Conservation (phyloP, 2,888 invertebrate genomes). For the Scelioninae gen. 2 region DNA sequence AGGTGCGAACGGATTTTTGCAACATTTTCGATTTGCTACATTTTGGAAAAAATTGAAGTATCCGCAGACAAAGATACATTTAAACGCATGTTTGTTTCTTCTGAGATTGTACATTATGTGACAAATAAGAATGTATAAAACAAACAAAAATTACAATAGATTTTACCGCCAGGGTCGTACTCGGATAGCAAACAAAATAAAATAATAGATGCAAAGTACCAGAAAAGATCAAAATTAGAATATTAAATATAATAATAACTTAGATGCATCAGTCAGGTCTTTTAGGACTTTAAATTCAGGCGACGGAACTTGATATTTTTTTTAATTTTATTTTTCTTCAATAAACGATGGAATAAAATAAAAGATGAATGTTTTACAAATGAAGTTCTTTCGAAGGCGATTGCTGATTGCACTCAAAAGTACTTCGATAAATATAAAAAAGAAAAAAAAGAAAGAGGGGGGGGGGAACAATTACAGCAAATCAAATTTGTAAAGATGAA, state of each 20-base stretch:
- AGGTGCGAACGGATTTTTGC: constrained; percentile 39
- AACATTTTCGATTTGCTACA: constrained; percentile 52
- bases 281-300: constrained; percentile 33
- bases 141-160: constrained; percentile 38
- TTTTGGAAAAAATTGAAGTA: constrained; percentile 39
- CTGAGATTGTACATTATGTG: constrained; percentile 39
- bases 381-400: constrained; percentile 26
- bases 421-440: constrained; percentile 20
- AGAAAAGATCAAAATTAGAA: constrained; percentile 44
- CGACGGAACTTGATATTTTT: constrained; percentile 41
- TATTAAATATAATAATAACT: constrained; percentile 32
- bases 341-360: too few species aligned
- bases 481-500: constrained; percentile 45
- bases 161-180: constrained; percentile 52
- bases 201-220: not conserved
- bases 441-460: constrained; percentile 8
- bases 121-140: constrained; percentile 41
- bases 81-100: constrained; percentile 40
- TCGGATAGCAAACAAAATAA: constrained; percentile 43
- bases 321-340: too few species aligned
- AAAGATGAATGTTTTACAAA: constrained; percentile 24
- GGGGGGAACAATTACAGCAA: too few species aligned
- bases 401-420: constrained; percentile 13
- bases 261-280: constrained; percentile 34
- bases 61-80: constrained; percentile 20